Evolutionary conservation across 2,888 invertebrate genomes (phyloP).

Genomic region (Parapristionchus giblindavisi): DNA sequence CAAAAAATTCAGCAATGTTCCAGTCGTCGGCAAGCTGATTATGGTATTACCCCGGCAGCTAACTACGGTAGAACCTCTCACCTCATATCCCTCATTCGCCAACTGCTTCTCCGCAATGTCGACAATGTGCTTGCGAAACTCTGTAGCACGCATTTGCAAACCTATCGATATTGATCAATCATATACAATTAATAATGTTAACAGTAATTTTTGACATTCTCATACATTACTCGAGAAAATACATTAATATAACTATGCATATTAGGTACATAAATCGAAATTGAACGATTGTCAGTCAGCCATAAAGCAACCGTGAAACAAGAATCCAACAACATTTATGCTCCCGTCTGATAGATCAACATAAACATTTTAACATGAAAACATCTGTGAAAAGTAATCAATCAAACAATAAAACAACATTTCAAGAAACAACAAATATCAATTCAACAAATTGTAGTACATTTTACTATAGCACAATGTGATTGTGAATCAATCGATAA

Average conservation of each 20-base stretch:
- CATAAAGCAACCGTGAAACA: no score
- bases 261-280: no score
- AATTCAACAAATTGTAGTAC: no score
- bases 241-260: neutral
- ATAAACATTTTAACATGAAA: no score
- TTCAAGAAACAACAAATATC: no score
- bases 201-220: neutral
- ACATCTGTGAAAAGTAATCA: no score
- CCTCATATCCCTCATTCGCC: slow-evolving; percentile 35
- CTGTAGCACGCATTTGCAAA: slow-evolving; percentile 18
- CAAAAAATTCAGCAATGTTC: neutral
- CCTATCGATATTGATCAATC: neutral
- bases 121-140: slow-evolving; percentile 32
- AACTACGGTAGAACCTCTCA: no score
- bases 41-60: neutral
- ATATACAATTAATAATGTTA: neutral
- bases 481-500: neutral
- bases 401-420: no score
- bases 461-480: no score
- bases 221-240: neutral
- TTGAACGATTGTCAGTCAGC: no score
- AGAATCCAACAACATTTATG: no score
- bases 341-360: no score
- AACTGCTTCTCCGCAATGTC: slow-evolving; percentile 19
- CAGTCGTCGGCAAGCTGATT: neutral